Evolutionary conservation across 1,140 invertebrate species (phyloP).

Genomic region (Calliopsis andreniformis): DNA sequence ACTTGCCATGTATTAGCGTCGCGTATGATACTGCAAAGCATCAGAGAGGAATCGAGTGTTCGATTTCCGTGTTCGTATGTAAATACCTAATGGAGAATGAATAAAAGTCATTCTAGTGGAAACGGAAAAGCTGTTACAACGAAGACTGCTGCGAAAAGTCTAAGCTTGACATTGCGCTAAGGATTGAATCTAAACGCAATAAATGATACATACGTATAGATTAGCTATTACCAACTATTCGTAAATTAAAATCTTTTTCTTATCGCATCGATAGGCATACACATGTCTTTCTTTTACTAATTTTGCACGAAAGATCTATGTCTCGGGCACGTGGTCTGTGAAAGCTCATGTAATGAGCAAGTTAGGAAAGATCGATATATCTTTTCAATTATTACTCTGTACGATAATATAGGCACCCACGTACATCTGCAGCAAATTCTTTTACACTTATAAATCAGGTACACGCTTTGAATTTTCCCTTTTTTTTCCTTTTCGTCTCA

Average conservation of each 20-base stretch:
- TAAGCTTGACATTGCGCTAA: conserved; percentile 16
- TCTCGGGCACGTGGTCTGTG: conserved; percentile 25
- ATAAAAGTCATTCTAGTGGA: conserved; percentile 25
- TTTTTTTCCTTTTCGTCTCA: conserved; percentile 1
- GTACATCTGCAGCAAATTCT: conserved; percentile 65
- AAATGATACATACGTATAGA: conserved; percentile 35
- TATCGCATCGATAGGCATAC: conserved; percentile 17
- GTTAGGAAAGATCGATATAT: conserved; percentile 43
- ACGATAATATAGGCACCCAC: conserved; percentile 69
- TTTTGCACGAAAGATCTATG: conserved; percentile 27
- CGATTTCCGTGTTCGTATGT: not conserved
- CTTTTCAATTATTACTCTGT: conserved; percentile 52
- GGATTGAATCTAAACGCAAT: conserved; percentile 25
- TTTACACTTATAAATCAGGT: conserved; percentile 78
- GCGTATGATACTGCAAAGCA: conserved; percentile 6
- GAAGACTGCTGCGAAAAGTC: not conserved
- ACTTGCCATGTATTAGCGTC: not conserved
- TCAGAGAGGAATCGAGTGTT: not conserved
- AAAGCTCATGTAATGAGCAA: conserved; percentile 33
- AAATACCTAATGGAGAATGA: conserved; percentile 7
- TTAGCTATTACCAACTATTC: conserved; percentile 5
- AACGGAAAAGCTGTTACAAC: conserved; percentile 12
- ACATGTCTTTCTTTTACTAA: conserved; percentile 1
- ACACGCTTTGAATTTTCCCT: conserved; percentile 70
- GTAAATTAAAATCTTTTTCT: not conserved